Evolutionary conservation across 2,888 invertebrate species (phyloP), one percentile per base, ranked within the genome.

Genomic region (Drosophila anceps): DNA sequence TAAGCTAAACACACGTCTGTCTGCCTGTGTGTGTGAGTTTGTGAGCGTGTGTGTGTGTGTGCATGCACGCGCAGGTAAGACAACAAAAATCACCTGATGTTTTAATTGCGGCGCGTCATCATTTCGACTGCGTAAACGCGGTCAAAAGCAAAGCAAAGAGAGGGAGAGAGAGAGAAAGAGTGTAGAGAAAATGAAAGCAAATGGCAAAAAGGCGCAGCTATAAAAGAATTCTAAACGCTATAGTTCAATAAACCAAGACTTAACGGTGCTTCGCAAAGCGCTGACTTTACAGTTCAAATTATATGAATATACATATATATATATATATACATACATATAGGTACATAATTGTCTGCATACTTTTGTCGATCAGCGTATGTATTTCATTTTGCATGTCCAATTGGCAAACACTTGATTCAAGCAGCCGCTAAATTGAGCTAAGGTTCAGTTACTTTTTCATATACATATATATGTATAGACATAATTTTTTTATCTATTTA

Each of bases 91-190:
- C 86, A 87, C 86, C 86, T 87, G 86, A 87, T 87, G 69, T 87
- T 87, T 90, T 88, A 87, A 87, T 90, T 90, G 88, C 72, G 70
- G 71, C 79, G 74, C 84, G 90, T 86, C 86, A 88, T 86, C 85
- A 75, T 77, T 83, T 88, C 65, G 63, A 59, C 72, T 76, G 73
- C 64, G 71, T 80, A 71, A 65, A 77, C 24, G 74, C 69, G 73
- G 73, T 64, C 66, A 68, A 69, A 63, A 61, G 69, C 39, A 61
- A 60, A 41, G n/a, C 43, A 62, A 71, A 58, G 53, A 46, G 20
- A 35, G 12, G 18, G 43, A n/a, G 61, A 67, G 37, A 20, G 24
- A 6, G 31, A 51, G 6, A 10, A n/a, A 39, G 10, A 31, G 27
- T 35, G 53, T 33, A 35, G 46, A 46, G 55, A 69, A 79, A 73